Conservation (phyloP, 2,113 vertebrate genomes). For the Gadus macrocephalus region DNA sequence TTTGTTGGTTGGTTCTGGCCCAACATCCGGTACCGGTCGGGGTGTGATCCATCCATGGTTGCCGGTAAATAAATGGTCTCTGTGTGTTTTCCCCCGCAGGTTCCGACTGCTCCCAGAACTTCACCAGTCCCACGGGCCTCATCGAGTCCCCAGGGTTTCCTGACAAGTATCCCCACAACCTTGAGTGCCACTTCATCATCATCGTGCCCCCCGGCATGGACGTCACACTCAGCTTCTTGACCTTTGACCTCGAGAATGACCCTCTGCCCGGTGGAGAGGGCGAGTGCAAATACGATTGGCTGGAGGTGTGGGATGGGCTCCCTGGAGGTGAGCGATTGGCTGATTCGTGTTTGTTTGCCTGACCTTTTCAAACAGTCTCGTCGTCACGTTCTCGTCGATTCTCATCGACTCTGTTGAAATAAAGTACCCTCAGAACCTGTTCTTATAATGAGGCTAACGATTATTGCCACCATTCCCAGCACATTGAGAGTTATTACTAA, state of each 20-base stretch:
- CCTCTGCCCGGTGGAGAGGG: constrained; percentile 87
- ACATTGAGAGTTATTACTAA: no score
- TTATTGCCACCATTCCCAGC: no score
- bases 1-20: no score
- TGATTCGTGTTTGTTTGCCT: neutral
- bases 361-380: no score
- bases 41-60: no score
- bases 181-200: constrained; percentile 96
- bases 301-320: constrained; percentile 97
- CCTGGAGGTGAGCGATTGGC: constrained; percentile 82
- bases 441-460: neutral
- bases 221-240: constrained; percentile 88
- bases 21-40: no score
- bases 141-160: constrained; percentile 95
- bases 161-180: constrained; percentile 97
- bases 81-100: constrained; percentile 64
- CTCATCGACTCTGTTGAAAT: no score
- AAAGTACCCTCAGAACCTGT: neutral
- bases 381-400: no score
- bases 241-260: constrained; percentile 96
- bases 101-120: constrained; percentile 96
- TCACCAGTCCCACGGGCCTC: constrained; percentile 83
- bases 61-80: neutral
- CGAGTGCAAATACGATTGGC: constrained; percentile 98
- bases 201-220: constrained; percentile 92